Percentiles rank a stretch among this genome's conserved stretches.
Conservation (phyloP, 2,113 vertebrate species). For the Corydoras maculifer region DNA sequence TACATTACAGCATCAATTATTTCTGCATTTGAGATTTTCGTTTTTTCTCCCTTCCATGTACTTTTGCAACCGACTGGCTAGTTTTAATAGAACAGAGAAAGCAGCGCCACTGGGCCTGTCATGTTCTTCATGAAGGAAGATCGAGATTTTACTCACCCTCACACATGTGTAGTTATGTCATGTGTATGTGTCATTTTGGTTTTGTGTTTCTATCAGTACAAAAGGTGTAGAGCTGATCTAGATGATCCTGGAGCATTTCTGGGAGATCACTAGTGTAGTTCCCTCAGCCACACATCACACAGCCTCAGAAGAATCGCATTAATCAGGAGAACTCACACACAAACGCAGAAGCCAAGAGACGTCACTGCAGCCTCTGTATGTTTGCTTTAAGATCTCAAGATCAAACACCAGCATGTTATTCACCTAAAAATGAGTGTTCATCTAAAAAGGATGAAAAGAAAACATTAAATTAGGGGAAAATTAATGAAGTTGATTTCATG, state of each 20-base stretch:
- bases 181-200: not conserved
- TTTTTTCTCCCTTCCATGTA: not conserved
- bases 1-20: not conserved
- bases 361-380: too few species aligned
- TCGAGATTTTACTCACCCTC: not conserved
- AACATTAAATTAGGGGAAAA: too few species aligned
- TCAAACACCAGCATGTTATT: too few species aligned
- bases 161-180: not conserved
- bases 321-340: conserved; percentile 9
- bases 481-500: too few species aligned
- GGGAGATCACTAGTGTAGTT: not conserved
- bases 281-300: conserved; percentile 3
- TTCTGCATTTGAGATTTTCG: not conserved
- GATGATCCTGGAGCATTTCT: not conserved
- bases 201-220: not conserved
- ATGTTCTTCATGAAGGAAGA: not conserved
- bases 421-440: too few species aligned
- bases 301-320: conserved; percentile 9
- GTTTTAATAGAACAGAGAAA: not conserved
- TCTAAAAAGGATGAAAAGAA: too few species aligned
- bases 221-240: not conserved
- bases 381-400: too few species aligned
- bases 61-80: not conserved
- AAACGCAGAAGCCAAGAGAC: not conserved
- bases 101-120: not conserved